Conservation (phyloP, 2,797 vertebrate species). For the Sciurus vulgaris region DNA sequence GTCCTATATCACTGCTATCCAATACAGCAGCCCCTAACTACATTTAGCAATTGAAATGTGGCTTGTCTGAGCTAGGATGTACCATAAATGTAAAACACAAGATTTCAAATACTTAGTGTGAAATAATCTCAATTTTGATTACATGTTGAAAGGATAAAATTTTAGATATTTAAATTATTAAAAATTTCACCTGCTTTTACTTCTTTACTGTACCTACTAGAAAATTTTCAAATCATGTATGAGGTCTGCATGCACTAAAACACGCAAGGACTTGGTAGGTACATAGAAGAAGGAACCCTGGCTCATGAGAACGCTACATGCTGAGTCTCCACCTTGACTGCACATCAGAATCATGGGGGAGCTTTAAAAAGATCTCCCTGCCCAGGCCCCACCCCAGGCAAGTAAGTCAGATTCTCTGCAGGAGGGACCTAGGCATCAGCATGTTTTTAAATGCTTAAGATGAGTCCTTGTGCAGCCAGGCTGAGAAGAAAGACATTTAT, state of each 20-base stretch:
- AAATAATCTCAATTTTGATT: constrained; percentile 45
- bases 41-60: background rate
- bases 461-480: background rate
- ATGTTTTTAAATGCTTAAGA: constrained; percentile 25
- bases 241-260: background rate
- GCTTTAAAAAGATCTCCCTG: background rate
- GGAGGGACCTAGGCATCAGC: background rate
- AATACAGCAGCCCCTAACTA: background rate
- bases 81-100: background rate
- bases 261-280: background rate
- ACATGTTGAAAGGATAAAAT: constrained; percentile 45
- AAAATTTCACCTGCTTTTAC: background rate
- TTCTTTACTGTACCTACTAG: background rate
- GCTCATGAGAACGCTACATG: background rate
- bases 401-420: background rate
- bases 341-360: background rate
- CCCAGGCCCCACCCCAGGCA: background rate
- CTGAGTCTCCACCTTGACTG: background rate
- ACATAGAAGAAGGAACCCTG: background rate
- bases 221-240: background rate
- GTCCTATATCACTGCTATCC: background rate
- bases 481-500: background rate
- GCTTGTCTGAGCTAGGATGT: background rate
- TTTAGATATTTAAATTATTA: background rate
- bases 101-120: constrained; percentile 20